Conservation (phyloP, 2,888 invertebrate genomes). For the Tachina grossa region DNA sequence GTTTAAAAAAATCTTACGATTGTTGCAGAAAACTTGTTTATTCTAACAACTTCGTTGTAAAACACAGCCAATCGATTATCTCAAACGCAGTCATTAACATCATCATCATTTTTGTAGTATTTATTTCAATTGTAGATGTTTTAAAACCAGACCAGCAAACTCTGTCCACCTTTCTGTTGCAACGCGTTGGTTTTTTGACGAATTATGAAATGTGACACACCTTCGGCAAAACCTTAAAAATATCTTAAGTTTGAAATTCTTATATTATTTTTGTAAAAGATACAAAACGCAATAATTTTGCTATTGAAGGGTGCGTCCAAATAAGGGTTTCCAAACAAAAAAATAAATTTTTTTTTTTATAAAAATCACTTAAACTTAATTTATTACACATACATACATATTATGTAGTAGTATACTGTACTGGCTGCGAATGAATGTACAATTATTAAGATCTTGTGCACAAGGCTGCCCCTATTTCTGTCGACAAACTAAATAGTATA, state of each 20-base stretch:
- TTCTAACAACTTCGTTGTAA: background rate
- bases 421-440: too few relatives aligned
- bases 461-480: too few relatives aligned
- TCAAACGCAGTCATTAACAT: slow-evolving; percentile 47
- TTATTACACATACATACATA: too few relatives aligned
- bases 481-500: too few relatives aligned
- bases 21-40: background rate
- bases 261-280: slow-evolving; percentile 18
- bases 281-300: slow-evolving; percentile 54
- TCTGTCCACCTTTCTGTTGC: slow-evolving; percentile 65
- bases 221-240: slow-evolving; percentile 65
- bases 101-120: background rate
- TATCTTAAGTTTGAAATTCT: slow-evolving; percentile 6
- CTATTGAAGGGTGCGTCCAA: slow-evolving; percentile 54
- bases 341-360: too few relatives aligned
- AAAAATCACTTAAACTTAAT: too few relatives aligned
- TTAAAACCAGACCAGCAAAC: slow-evolving; percentile 50
- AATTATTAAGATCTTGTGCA: too few relatives aligned
- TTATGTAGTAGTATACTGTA: too few relatives aligned
- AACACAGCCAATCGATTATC: slow-evolving; percentile 44
- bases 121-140: slow-evolving; percentile 51
- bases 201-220: slow-evolving; percentile 74
- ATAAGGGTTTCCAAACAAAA: slow-evolving; percentile 3
- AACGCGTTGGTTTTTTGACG: slow-evolving; percentile 60
- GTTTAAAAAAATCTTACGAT: too few relatives aligned